Base-by-base conservation (phyloP, 1,140 invertebrate species). In the Geopemphigus sp. region DNA sequence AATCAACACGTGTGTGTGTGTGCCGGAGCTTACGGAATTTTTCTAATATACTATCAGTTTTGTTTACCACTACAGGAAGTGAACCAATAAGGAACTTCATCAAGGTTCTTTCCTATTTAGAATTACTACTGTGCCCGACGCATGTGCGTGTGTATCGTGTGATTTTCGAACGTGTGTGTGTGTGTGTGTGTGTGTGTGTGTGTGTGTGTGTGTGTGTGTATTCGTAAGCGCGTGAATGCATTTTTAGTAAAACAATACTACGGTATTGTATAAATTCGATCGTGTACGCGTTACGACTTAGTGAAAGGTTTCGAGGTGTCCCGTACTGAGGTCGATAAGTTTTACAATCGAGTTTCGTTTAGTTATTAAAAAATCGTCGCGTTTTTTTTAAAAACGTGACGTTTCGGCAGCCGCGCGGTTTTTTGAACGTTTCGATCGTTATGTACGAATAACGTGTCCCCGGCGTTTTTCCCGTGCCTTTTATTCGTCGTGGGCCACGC, bases 51-150 rank as follows among this genome's bases (percentile, higher is more conserved):
- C 54, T 50, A 47, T 47, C 24, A 45, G 74, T 78, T 78, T 78
- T 59, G 39, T 78, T 63, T 63, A 14, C 72, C 32, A 24, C 32
- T 74, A 54, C 57, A 78, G 74, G 74, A 78, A 78, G 57, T 63
- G 8, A 78, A 63, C 57, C 57, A 78, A 78, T 78, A 78, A 78
- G 74, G 74, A 78, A 78, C 74, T 78, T 12, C 32, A 29, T 57
- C 73, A 78, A 78, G 73, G 73, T 78, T 45, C 39, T 61, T 78
- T 61, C 56, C 73, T 61, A 78, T 78, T 78, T 50, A 47, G 32
- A 74, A 59, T 53, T 47, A 56, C 19, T 17, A 59, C 57, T 12
- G 24, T 14, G n/a, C 8, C 45, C 22, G 6, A 15, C 19, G 45
- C 5, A 70, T 10, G 22, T 14, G 17, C n/a, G n/a, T 17, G 29